Percentiles rank a stretch among this genome's conserved stretches.
These are phyloP conservation scores for Cyclophora punctaria DNA, from an alignment of 2,888 invertebrate genomes.

Conservation along the genomic window DNA sequence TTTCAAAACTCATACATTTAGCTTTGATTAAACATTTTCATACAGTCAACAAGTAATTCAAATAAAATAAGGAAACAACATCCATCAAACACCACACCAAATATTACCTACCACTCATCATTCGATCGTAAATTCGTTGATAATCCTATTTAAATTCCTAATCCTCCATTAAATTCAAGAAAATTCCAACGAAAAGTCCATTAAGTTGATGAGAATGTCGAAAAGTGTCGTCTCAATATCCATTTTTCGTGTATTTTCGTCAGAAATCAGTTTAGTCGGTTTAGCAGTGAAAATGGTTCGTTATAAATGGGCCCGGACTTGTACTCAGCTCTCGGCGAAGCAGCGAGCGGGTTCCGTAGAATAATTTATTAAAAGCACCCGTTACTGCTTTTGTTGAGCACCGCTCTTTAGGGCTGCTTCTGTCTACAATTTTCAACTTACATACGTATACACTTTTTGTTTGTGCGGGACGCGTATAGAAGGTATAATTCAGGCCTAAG, in stretches of 20 bases:
- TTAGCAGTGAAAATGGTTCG: constrained; percentile 27
- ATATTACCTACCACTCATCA: constrained; percentile 1
- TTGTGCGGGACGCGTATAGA: too few species aligned
- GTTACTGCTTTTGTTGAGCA: constrained; percentile 42
- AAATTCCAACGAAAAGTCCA: too few species aligned
- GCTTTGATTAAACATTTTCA: too few species aligned
- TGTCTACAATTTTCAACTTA: constrained; percentile 1
- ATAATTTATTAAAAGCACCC: constrained; percentile 61
- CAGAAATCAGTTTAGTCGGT: constrained; percentile 38
- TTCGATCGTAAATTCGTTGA: constrained; percentile 14
- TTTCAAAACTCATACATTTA: too few species aligned
- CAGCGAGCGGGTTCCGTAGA: constrained; percentile 41
- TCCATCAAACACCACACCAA: background rate
- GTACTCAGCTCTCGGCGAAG: constrained; percentile 26
- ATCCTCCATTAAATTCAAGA: background rate
- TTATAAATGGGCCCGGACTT: constrained; percentile 41
- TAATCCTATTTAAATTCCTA: constrained; percentile 11
- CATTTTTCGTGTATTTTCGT: constrained; percentile 21
- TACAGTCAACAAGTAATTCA: too few species aligned
- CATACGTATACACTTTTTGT: background rate
- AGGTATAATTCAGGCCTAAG: too few species aligned
- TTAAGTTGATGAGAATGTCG: background rate
- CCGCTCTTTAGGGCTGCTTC: constrained; percentile 30
- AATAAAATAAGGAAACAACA: too few species aligned
- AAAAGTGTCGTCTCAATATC: constrained; percentile 22